Evolutionary conservation across 1,140 invertebrate species (phyloP), one percentile per base, ranked within the genome.

Genomic region (Drosophila willistoni): DNA sequence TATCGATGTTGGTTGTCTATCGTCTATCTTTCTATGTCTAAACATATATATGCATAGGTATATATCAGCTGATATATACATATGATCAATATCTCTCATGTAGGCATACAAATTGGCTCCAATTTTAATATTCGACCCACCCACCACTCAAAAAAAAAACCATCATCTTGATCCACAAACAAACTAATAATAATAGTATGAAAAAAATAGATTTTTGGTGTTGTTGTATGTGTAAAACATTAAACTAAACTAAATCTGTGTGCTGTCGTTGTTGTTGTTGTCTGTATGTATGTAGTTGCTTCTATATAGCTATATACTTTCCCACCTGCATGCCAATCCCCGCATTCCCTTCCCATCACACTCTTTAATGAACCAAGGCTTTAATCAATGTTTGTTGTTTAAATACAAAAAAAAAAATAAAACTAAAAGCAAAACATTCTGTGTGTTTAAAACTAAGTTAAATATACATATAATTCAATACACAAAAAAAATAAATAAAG

Each of bases 181-280:
- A 10, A 29, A 25, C 25, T 2, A 25, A 19, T n/a, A 47, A 36
- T 42, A 56, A 64, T 44, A 47, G 41, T 10, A 51, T 9, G 19
- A 22, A 51, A 34, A 12, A 67, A 85, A 85, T 85, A 85, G 78
- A 36, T 87, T 87, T 91, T 91, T 51, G 44, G 44, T 51, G 90
- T 90, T 91, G 90, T 91, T 91, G 90, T 91, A 91, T 74, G 70
- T 78, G 73, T 74, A 81, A 80, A 77, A 29, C 77, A 79, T 64
- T 70, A 42, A 42, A 70, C 64, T 61, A 62, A 59, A 63, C 63
- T 73, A 56, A 79, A 86, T 81, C 66, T 90, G 85, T 90, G 81
- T 90, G 86, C 81, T 77, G 74, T 90, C 70, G 71, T 74, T 77
- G 84, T 68, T 66, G 65, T 82, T 79, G 56, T 39, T 39, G 36